Percentiles rank a stretch among this genome's conserved stretches.
Conservation (phyloP, 1,140 invertebrate species). For the Danaus melanippus region DNA sequence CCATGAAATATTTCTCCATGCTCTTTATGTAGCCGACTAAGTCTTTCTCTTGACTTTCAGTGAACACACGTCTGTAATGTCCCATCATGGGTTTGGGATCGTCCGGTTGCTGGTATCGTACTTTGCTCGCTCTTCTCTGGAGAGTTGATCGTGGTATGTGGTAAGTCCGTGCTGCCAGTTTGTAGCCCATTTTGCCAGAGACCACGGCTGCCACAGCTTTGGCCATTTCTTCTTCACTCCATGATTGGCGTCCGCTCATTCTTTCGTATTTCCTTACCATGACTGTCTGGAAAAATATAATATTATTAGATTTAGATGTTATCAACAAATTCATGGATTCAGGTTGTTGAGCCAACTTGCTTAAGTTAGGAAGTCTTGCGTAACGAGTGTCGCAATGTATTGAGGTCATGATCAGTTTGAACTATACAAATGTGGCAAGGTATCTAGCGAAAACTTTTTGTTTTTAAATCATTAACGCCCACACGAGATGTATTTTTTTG, state of each 20-base stretch:
- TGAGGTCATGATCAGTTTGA: conserved; percentile 17
- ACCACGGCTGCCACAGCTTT: conserved; percentile 65
- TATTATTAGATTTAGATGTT: conserved; percentile 3
- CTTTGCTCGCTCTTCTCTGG: conserved; percentile 60
- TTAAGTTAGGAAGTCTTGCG: conserved; percentile 13
- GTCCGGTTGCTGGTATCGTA: conserved; percentile 57
- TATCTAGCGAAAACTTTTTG: no score
- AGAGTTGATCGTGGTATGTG: conserved; percentile 64
- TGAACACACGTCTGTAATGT: conserved; percentile 60
- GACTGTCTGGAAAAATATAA: conserved; percentile 44
- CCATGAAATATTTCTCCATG: conserved; percentile 65
- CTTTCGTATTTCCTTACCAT: conserved; percentile 70
- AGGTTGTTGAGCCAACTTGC: conserved; percentile 3
- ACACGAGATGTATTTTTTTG: no score
- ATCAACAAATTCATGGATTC: neutral
- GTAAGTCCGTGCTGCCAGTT: conserved; percentile 60
- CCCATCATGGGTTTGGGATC: conserved; percentile 63
- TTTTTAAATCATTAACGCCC: no score
- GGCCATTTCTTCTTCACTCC: conserved; percentile 68
- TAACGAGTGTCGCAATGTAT: conserved; percentile 15
- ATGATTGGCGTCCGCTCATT: conserved; percentile 66
- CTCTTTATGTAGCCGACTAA: conserved; percentile 64
- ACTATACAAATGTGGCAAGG: neutral
- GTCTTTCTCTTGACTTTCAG: conserved; percentile 62
- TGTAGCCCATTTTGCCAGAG: conserved; percentile 69